Evolutionary conservation across 2,113 vertebrate species (phyloP).

Genomic region (Xenus cinereus): DNA sequence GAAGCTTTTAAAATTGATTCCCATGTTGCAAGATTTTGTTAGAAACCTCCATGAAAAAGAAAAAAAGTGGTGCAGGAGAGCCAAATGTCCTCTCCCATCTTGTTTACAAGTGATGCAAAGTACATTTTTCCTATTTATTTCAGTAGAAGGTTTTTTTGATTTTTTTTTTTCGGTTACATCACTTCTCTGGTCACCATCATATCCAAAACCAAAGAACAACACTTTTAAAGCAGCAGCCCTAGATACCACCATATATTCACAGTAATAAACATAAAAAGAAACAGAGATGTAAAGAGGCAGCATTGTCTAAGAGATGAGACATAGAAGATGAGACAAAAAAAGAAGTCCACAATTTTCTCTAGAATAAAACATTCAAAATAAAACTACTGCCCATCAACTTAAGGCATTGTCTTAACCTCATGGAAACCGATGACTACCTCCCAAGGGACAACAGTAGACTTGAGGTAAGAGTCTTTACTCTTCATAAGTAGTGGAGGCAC

Average conservation of each 20-base stretch:
- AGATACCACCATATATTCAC: background rate
- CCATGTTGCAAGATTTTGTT: background rate
- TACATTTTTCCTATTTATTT: background rate
- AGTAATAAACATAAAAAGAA: background rate
- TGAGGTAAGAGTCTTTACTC: background rate
- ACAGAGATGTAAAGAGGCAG: background rate
- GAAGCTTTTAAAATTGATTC: background rate
- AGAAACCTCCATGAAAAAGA: background rate
- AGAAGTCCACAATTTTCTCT: background rate
- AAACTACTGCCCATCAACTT: background rate
- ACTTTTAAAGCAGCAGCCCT: background rate
- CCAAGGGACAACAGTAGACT: background rate
- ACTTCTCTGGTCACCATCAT: background rate
- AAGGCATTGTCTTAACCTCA: background rate
- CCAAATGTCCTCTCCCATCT: background rate
- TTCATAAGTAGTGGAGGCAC: background rate
- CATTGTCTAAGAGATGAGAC: background rate
- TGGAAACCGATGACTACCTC: background rate
- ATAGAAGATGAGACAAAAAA: background rate
- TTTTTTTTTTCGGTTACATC: background rate
- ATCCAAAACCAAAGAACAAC: background rate
- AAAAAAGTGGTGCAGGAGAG: background rate
- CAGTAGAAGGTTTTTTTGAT: fast-evolving
- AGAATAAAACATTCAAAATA: background rate
- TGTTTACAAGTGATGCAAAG: background rate